A percentile compares a stretch with the other conserved stretches of the same genome.
Conservation (phyloP, 92 coral and sea anemone genomes). For the Pocillopora grandis region DNA sequence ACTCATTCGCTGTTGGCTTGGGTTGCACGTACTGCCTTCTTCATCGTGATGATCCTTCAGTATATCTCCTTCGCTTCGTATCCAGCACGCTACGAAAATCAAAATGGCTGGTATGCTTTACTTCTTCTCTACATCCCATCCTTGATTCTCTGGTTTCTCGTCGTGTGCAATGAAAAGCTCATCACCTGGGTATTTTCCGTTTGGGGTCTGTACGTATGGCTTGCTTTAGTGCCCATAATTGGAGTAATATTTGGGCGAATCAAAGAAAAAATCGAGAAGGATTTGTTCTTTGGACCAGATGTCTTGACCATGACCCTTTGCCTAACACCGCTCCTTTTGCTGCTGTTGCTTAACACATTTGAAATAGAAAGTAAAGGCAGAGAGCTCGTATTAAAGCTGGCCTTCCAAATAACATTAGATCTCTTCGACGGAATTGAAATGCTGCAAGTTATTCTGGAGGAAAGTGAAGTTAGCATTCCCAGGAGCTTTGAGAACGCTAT, state of each 20-base stretch:
- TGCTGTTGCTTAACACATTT: slow-evolving; percentile 56
- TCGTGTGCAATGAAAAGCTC: not conserved
- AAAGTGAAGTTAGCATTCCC: slow-evolving; percentile 9
- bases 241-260: slow-evolving; percentile 1
- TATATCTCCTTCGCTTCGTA: slow-evolving; percentile 26
- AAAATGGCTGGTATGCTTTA: slow-evolving; percentile 20
- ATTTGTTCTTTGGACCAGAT: slow-evolving; percentile 57
- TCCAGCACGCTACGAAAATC: slow-evolving; percentile 36
- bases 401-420: slow-evolving; percentile 48
- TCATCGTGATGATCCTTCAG: slow-evolving; percentile 29
- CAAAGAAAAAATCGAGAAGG: not conserved
- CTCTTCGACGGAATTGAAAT: slow-evolving; percentile 67
- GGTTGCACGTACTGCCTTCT: slow-evolving; percentile 17
- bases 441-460: slow-evolving; percentile 46
- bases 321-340: slow-evolving; percentile 59
- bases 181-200: not conserved
- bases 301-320: slow-evolving; percentile 65
- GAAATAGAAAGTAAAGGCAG: not conserved
- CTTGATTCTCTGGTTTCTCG: not conserved
- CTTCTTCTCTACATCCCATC: slow-evolving; percentile 22
- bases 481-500: slow-evolving; percentile 28
- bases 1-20: slow-evolving; percentile 9
- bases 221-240: slow-evolving; percentile 4
- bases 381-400: slow-evolving; percentile 45
- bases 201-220: slow-evolving; percentile 9